Conservation (phyloP, 2,797 vertebrate species). For the Scolopax bukidnonensis region DNA sequence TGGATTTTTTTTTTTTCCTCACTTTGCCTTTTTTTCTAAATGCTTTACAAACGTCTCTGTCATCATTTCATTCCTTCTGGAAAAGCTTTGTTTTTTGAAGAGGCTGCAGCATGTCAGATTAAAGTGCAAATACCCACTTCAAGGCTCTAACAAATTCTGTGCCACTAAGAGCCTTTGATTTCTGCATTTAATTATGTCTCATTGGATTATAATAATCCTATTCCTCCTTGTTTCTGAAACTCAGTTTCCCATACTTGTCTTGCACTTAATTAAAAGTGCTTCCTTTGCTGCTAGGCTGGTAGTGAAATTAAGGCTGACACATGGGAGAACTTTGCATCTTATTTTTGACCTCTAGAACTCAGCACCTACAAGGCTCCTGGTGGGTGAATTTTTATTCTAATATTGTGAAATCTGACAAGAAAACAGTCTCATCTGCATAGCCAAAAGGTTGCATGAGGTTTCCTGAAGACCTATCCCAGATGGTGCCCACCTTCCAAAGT, state of each 20-base stretch:
- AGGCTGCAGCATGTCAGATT: background rate
- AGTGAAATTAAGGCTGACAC: conserved; percentile 39
- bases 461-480: background rate
- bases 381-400: background rate
- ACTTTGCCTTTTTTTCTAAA: background rate
- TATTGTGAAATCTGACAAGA: background rate
- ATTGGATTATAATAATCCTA: conserved; percentile 61
- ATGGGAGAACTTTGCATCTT: background rate
- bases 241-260: background rate
- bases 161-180: conserved; percentile 42
- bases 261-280: conserved; percentile 57
- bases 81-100: conserved; percentile 5
- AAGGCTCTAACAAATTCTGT: conserved; percentile 29
- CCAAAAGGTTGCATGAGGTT: background rate
- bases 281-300: background rate
- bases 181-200: conserved; percentile 61
- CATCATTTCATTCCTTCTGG: background rate
- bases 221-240: conserved; percentile 50
- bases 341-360: conserved; percentile 16
- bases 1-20: background rate
- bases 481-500: background rate
- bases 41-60: background rate
- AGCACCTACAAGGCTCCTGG: background rate
- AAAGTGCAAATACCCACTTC: conserved; percentile 8
- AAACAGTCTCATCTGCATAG: background rate